A percentile compares a stretch with the other conserved stretches of the same genome.
Conservation (phyloP, 2,113 vertebrate species). For the Cepphus grylle region DNA sequence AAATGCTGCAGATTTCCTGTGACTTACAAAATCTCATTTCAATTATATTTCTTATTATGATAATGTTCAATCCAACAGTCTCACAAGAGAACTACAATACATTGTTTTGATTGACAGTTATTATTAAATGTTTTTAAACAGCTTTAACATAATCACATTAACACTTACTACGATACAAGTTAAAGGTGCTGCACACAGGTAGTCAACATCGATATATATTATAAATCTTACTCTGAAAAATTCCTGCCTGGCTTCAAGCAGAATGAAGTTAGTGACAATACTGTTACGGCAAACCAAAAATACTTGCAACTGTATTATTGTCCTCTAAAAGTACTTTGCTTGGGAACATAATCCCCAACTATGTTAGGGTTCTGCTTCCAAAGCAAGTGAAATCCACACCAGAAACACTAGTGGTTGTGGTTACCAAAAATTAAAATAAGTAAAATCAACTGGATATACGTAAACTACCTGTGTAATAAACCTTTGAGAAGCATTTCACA, state of each 20-base stretch:
- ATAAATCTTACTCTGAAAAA: neutral
- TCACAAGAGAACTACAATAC: neutral
- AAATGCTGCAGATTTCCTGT: constrained; percentile 3
- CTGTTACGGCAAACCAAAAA: constrained; percentile 38
- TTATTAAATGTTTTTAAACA: constrained; percentile 4
- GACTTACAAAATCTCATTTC: neutral
- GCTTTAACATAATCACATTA: constrained; percentile 24
- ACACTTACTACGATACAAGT: constrained; percentile 30
- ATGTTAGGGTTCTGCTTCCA: constrained; percentile 6
- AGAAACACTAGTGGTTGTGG: neutral
- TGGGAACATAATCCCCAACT: neutral
- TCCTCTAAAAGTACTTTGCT: neutral
- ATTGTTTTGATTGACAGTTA: neutral
- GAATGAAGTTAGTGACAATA: neutral
- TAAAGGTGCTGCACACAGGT: constrained; percentile 67
- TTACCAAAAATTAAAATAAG: neutral
- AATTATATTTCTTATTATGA: neutral
- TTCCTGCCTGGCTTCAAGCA: neutral
- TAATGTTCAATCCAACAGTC: neutral
- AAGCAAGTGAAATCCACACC: constrained; percentile 1
- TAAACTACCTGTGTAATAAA: constrained; percentile 54
- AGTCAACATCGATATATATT: neutral
- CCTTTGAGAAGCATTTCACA: constrained; percentile 66
- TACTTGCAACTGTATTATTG: neutral
- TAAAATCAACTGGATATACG: neutral